Percentiles rank a stretch among this genome's conserved stretches.
Conservation (phyloP, 2,797 vertebrate genomes). For the Cuculus canorus region DNA sequence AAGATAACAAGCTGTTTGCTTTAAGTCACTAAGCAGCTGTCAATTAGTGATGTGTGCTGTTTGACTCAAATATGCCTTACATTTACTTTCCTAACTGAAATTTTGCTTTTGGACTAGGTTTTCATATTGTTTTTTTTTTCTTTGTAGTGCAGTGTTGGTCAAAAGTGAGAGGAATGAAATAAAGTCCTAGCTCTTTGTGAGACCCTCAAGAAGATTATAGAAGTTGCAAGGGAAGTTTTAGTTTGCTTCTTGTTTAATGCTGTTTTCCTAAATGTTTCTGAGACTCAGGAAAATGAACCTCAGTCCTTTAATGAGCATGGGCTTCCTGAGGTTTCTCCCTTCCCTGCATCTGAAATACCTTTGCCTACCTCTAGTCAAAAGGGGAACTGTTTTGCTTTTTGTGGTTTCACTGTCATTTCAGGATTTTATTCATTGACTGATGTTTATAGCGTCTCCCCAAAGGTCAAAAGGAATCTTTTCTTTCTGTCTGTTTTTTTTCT, state of each 20-base stretch:
- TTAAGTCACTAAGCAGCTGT: slow-evolving; percentile 20
- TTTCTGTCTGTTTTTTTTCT: slow-evolving; percentile 4
- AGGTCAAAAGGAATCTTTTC: slow-evolving; percentile 21
- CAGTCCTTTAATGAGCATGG: slow-evolving; percentile 46
- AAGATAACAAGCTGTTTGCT: not conserved
- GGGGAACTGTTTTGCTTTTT: slow-evolving; percentile 49
- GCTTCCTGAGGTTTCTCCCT: slow-evolving; percentile 55
- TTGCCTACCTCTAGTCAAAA: slow-evolving; percentile 44
- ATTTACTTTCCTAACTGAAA: not conserved
- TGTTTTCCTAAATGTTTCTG: slow-evolving; percentile 58
- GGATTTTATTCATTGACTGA: slow-evolving; percentile 55
- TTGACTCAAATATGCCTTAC: not conserved
- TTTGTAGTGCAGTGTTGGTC: not conserved
- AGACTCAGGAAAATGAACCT: slow-evolving; percentile 40
- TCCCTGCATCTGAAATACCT: slow-evolving; percentile 47
- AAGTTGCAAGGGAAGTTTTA: slow-evolving; percentile 25
- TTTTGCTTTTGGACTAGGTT: not conserved
- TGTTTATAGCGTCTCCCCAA: slow-evolving; percentile 55
- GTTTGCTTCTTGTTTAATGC: slow-evolving; percentile 65
- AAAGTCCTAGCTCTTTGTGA: not conserved
- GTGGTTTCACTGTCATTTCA: slow-evolving; percentile 53
- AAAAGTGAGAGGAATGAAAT: slow-evolving; percentile 6
- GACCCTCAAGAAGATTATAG: slow-evolving; percentile 39
- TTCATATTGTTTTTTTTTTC: not conserved
- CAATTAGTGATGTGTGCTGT: not conserved